These are phyloP conservation scores for Petrocephalus zakoni DNA, from an alignment of 2,113 vertebrate species.

Conservation along the genomic window DNA sequence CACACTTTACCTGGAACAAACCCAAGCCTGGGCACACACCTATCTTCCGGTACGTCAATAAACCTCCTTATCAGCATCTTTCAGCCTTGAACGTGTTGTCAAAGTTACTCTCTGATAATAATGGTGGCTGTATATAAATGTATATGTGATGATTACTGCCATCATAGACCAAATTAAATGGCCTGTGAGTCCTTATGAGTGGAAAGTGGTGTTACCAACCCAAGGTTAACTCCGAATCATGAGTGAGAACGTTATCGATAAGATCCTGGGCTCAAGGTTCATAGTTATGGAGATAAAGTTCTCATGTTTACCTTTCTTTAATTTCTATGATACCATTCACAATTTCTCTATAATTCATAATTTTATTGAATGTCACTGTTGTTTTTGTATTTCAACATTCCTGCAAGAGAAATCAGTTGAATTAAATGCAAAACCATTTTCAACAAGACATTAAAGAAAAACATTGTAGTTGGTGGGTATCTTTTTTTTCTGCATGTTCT, in stretches of 20 bases:
- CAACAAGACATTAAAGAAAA: not conserved
- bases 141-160: not conserved
- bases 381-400: not conserved
- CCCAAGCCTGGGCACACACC: slow-evolving; percentile 95
- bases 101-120: not conserved
- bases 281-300: not conserved
- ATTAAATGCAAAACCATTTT: not conserved
- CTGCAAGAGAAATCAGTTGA: not conserved
- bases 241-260: not conserved
- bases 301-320: not conserved
- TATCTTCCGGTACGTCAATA: slow-evolving; percentile 83
- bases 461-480: too few relatives aligned
- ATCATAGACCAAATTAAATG: not conserved
- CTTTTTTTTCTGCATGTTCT: not conserved
- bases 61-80: not conserved
- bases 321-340: too few relatives aligned
- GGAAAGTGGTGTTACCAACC: not conserved
- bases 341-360: not conserved
- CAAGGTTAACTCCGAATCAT: not conserved
- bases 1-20: slow-evolving; percentile 97
- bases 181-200: not conserved
- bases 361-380: not conserved
- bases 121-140: not conserved
- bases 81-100: not conserved
- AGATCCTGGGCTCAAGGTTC: not conserved